Base-by-base conservation (phyloP, 1,140 invertebrate species). In the Berghia stephanieae region DNA sequence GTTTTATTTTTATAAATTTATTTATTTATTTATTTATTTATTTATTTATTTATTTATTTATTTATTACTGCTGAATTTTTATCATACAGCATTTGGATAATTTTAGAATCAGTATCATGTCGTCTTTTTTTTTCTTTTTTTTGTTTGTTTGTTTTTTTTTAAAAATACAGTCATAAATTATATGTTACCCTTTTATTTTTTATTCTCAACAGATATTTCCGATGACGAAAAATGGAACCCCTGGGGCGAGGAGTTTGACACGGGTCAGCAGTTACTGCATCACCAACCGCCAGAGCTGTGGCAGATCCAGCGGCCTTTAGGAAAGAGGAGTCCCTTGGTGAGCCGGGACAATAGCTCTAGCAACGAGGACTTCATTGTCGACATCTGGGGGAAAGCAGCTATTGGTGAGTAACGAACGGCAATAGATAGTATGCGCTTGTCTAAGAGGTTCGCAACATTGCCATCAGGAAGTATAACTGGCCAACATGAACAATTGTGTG, bases 351-450 rank as follows among this genome's bases (percentile, higher is more conserved):
- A 68, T 40, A 75, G 60, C 43, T 69, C 78, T 43, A 80, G 55
- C n/a, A 69, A 67, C n/a, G 66, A 78, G 36, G 75, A 77, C 10
- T 75, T 76, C 63, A 78, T 81, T 68, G 87, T 91, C 40, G 91
- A 92, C 82, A 88, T 92, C 24, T 91, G 91, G 91, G 90, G 91
- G 4, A 92, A 91, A 86, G 91, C 91, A 34, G 89, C 91, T 21
- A 91, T 92, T 66, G 91, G 90, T 87, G 81, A 88, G 80, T 77
- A n/a, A n/a, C n/a, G n/a, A n/a, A n/a, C n/a, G n/a, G n/a, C n/a
- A n/a, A n/a, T n/a, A n/a, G n/a, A n/a, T n/a, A n/a, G n/a, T n/a
- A n/a, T n/a, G n/a, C n/a, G n/a, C n/a, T n/a, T n/a, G n/a, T n/a
- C n/a, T n/a, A n/a, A n/a, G n/a, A n/a, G n/a, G n/a, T n/a, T n/a